A percentile compares a stretch with the other conserved stretches of the same genome.
phyloP scores from a whole-genome alignment of 2,113 vertebrate genomes.

The Platichthys flesus region DNA sequence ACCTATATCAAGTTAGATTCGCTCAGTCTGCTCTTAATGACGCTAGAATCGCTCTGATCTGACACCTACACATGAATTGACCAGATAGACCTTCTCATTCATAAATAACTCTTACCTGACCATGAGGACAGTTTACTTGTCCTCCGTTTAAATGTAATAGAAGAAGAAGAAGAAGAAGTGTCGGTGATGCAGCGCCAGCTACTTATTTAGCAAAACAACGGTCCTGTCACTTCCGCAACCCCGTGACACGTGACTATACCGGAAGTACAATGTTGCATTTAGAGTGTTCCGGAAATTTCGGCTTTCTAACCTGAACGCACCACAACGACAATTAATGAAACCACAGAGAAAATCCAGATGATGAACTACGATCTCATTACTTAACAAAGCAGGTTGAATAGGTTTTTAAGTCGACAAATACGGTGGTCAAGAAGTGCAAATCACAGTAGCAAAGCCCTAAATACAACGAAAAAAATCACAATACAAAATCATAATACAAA shows the following conservation, averaged over 20 bases:
- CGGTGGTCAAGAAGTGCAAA: no score
- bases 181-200: background rate
- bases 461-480: no score
- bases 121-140: conserved; percentile 59
- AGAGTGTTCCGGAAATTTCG: background rate
- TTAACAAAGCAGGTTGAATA: no score
- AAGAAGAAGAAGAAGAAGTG: background rate
- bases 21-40: background rate
- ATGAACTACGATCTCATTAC: no score
- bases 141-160: background rate
- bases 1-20: background rate
- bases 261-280: conserved; percentile 27
- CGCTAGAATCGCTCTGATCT: background rate
- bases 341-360: background rate
- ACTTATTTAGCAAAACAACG: conserved; percentile 49
- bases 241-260: conserved; percentile 48
- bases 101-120: conserved; percentile 66
- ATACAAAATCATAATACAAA: no score
- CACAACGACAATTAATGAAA: background rate
- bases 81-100: background rate
- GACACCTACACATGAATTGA: background rate
- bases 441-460: no score
- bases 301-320: fast-evolving
- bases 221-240: conserved; percentile 55
- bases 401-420: no score